phyloP scores from a whole-genome alignment of 2,797 vertebrate species.

The Myotis findleyi region DNA sequence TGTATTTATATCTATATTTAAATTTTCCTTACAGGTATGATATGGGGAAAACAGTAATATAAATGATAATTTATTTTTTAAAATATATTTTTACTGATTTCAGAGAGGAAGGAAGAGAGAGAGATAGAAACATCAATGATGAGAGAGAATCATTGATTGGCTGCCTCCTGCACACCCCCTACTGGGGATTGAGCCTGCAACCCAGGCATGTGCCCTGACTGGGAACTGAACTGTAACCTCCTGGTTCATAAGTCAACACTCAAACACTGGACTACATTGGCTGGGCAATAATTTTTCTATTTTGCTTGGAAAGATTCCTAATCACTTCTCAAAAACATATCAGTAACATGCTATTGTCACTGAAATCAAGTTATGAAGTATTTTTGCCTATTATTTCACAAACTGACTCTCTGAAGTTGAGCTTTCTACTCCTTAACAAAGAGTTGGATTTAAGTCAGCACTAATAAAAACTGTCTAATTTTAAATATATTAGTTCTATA shows the following conservation, averaged over 20 bases:
- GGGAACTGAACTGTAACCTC: no score
- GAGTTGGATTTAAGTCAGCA: conserved; percentile 18
- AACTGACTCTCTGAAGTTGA: neutral
- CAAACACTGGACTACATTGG: no score
- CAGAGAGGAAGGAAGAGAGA: no score
- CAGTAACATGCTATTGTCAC: neutral
- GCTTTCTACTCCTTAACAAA: neutral
- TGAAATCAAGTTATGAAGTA: neutral
- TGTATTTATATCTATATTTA: neutral
- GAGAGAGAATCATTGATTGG: no score
- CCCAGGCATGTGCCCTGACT: no score
- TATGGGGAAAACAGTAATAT: neutral
- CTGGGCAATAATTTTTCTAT: neutral
- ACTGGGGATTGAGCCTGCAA: no score
- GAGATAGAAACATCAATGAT: no score
- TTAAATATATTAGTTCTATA: neutral
- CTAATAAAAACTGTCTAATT: neutral
- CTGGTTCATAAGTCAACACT: no score
- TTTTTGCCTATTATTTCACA: conserved; percentile 26
- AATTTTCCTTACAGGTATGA: neutral
- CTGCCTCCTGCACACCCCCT: no score
- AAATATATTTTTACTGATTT: no score
- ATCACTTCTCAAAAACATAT: neutral
- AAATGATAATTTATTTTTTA: neutral
- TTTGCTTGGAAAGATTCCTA: conserved; percentile 18